Base-by-base conservation (phyloP, 2,113 vertebrate genomes). In the Upupa epops region DNA sequence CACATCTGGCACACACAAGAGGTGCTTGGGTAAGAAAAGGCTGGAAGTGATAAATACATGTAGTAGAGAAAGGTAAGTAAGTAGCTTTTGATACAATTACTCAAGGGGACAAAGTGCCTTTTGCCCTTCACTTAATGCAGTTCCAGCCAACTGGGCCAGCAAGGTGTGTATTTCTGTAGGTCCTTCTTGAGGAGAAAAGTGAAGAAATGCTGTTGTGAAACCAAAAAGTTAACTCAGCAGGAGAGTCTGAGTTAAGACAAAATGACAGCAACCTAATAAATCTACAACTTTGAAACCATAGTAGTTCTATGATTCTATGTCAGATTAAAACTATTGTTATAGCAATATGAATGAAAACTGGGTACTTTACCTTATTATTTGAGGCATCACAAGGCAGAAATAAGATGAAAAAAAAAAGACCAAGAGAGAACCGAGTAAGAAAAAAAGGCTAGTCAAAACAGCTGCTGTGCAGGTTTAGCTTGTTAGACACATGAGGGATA, bases 261-360 rank as follows among this genome's bases (percentile, higher is more conserved):
- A 86, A 17, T 42, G 2, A 69, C n/a, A 91, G n/a, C 24, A 83
- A 72, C 6, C 9, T 76, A 58, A 83, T 32, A 32, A 83, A 76
- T 45, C 5, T 31, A 72, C 0, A 1, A 32, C 45, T 21, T 34
- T n/a, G n/a, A n/a, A n/a, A n/a, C n/a, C n/a, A n/a, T n/a, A n/a
- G n/a, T n/a, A n/a, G n/a, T n/a, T n/a, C n/a, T n/a, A n/a, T n/a
- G n/a, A n/a, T n/a, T n/a, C n/a, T n/a, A n/a, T n/a, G n/a, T n/a
- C 8, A 56, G 29, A 81, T 19, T 31, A 75, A 79, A 13, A 17
- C 18, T 63, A 6, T 2, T 45, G 54, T 58, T 88, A 82, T 79
- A 82, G 37, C 78, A 89, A 21, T n/a, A 46, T 21, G 13, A 34
- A 2, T 55, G 14, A 80, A 71, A 64, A 70, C 6, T 42, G 5